Evolutionary conservation across 1,140 invertebrate species (phyloP), one percentile per base, ranked within the genome.

Genomic region (Drosophila lacteicornis): DNA sequence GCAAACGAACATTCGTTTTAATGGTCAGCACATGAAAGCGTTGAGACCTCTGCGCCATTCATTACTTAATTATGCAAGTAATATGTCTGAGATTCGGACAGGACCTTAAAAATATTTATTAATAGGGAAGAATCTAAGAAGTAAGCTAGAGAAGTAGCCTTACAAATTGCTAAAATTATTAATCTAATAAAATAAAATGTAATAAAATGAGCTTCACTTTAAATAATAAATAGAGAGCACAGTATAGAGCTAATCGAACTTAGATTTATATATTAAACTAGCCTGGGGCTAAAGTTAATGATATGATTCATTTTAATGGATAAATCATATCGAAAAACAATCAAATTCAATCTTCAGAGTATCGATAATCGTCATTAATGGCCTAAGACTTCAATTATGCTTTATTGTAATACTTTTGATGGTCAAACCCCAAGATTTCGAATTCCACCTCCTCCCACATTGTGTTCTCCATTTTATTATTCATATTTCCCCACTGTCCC

Each of bases 61-160:
- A 51, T 43, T 51, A 42, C 46, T 51, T 51, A 67, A 68, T 68
- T 68, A 50, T 67, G 25, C 12, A 68, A 66, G 63, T 67, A 33
- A 43, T 43, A 40, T 40, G 46, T 42, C n/a, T 42, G 8, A 42
- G 36, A 15, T 15, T 33, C 3, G 17, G 27, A 33, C 13, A 60
- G 33, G n/a, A 3, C 19, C 17, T 49, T 46, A n/a, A 19, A 38
- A 25, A 19, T 22, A 46, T 17, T 42, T 66, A 25, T 51, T 19
- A 0, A 13, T 13, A 62, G 27, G 27, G 27, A n/a, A 36, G 45
- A 30, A 36, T 38, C 8, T 17, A 9, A 4, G 15, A 59, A 42
- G 0, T 6, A 30, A 30, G 6, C 27, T 30, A 30, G 27, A 30
- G 4, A 25, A 25, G 22, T 25, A 25, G 22, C 22, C 22, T 25